phyloP scores from a whole-genome alignment of 2,113 vertebrate species.

The Ceyx margarethae region DNA sequence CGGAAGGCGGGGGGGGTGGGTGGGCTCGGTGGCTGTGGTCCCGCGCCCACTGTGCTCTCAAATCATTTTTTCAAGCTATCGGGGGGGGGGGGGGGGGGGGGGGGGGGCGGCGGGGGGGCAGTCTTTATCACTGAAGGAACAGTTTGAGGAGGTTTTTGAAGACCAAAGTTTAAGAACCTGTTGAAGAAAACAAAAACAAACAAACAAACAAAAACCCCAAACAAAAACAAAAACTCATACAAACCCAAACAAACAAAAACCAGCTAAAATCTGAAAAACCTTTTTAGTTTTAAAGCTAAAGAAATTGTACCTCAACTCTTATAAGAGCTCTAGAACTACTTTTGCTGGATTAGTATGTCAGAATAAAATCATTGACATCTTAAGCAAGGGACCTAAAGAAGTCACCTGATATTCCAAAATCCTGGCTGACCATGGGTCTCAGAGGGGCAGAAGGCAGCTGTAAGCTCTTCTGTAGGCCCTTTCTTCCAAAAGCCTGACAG shows the following conservation, averaged over 20 bases:
- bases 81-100: too few species aligned
- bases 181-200: neutral
- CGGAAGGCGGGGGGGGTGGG: too few species aligned
- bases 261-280: neutral
- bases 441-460: neutral
- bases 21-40: too few species aligned
- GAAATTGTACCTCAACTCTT: neutral
- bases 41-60: too few species aligned
- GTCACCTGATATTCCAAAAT: neutral
- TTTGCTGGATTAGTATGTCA: neutral
- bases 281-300: neutral
- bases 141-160: neutral
- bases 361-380: neutral
- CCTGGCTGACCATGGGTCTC: accelerated
- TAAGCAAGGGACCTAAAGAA: neutral
- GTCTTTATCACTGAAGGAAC: neutral
- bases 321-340: neutral
- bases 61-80: too few species aligned
- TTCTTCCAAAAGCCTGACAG: neutral
- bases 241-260: too few species aligned
- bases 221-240: too few species aligned
- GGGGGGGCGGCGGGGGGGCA: too few species aligned
- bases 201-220: too few species aligned
- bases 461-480: neutral
- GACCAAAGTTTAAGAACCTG: neutral